These are phyloP conservation scores for Myanophis thanlyinensis DNA, from an alignment of 2,113 vertebrate genomes.

Conservation along the genomic window DNA sequence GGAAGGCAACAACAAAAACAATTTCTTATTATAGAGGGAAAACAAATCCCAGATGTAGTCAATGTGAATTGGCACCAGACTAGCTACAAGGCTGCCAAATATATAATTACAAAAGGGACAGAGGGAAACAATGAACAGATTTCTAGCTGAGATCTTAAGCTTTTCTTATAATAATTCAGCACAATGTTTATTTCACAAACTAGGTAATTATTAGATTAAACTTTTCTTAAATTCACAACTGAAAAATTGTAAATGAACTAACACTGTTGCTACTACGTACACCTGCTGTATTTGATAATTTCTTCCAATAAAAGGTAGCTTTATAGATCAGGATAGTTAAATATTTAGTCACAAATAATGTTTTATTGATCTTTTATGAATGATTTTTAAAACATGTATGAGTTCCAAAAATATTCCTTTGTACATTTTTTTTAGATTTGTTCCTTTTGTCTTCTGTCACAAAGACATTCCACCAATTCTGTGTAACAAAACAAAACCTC, in stretches of 20 bases:
- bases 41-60: conserved; percentile 17
- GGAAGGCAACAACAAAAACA: background rate
- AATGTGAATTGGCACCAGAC: background rate
- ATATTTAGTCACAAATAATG: background rate
- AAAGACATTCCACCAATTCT: background rate
- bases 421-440: background rate
- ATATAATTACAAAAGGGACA: conserved; percentile 5
- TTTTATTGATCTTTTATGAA: background rate
- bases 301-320: background rate
- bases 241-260: background rate
- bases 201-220: conserved; percentile 8
- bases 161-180: conserved; percentile 5
- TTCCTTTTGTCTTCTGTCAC: background rate
- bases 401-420: background rate
- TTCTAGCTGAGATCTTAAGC: background rate
- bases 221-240: background rate
- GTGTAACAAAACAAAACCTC: background rate
- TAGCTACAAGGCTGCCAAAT: background rate
- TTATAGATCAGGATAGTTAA: background rate
- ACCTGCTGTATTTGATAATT: background rate
- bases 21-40: background rate
- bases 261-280: background rate
- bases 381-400: background rate
- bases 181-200: background rate
- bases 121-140: conserved; percentile 13